A percentile compares a stretch with the other conserved stretches of the same genome.
phyloP scores from a whole-genome alignment of 2,113 vertebrate species.

The Zootoca vivipara region DNA sequence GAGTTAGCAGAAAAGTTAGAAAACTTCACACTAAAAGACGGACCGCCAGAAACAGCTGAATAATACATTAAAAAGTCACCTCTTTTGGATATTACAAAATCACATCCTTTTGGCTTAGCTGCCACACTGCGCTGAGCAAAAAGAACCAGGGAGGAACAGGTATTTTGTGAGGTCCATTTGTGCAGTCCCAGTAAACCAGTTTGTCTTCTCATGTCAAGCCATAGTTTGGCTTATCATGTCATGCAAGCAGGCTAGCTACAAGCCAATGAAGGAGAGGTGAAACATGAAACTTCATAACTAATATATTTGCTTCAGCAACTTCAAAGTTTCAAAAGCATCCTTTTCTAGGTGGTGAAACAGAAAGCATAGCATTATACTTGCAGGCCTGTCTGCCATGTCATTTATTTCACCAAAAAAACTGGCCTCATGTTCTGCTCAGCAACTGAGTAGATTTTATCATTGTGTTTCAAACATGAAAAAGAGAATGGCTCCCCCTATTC shows the following conservation, averaged over 20 bases:
- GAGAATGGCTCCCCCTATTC: not conserved
- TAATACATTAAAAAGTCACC: too few relatives aligned
- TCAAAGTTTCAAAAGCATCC: not conserved
- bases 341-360: not conserved
- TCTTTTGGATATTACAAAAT: too few relatives aligned
- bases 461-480: not conserved
- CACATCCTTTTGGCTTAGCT: too few relatives aligned
- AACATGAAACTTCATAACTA: not conserved
- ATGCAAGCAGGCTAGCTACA: not conserved
- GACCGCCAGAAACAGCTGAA: not conserved
- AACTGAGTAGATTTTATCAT: not conserved
- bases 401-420: not conserved
- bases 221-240: too few relatives aligned
- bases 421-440: not conserved
- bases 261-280: not conserved
- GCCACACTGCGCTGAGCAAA: too few relatives aligned
- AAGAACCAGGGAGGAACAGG: too few relatives aligned
- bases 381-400: not conserved
- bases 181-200: too few relatives aligned
- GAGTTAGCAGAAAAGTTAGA: not conserved
- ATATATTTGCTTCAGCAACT: not conserved
- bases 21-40: not conserved
- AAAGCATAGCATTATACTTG: not conserved
- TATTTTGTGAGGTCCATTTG: too few relatives aligned
- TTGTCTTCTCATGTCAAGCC: too few relatives aligned